Conservation (phyloP, 64 coral and sea anemone species). For the Catalaphyllia jardinei region DNA sequence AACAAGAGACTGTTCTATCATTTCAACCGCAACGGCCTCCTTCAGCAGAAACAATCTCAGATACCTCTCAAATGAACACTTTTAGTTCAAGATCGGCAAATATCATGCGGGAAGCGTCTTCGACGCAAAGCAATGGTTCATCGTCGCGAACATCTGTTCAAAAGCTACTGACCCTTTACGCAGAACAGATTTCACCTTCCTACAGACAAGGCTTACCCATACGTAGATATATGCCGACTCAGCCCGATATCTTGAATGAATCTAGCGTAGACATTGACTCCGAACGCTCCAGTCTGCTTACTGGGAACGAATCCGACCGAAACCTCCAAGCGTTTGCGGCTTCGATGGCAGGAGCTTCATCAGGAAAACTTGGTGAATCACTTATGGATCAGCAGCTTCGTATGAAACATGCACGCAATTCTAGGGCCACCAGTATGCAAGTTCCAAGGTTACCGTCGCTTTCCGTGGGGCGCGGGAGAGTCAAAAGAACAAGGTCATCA, state of each 20-base stretch:
- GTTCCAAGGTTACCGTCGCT: constrained; percentile 49
- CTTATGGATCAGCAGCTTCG: constrained; percentile 67
- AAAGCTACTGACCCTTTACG: constrained; percentile 60
- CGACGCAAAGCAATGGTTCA: no score
- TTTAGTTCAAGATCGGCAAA: background rate
- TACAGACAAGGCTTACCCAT: constrained; percentile 63
- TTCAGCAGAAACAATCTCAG: background rate
- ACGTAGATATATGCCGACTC: constrained; percentile 40
- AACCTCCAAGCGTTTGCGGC: constrained; percentile 20
- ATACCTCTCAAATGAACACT: background rate
- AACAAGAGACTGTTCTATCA: background rate
- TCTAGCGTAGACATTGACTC: background rate
- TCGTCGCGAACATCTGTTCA: constrained; percentile 29
- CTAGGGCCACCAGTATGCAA: constrained; percentile 78
- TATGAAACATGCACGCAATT: constrained; percentile 41
- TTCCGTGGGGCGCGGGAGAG: background rate
- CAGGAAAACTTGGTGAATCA: constrained; percentile 45
- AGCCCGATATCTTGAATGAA: background rate
- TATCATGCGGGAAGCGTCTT: background rate
- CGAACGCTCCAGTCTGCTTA: constrained; percentile 26
- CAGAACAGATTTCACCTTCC: constrained; percentile 64
- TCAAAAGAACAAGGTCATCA: constrained; percentile 22
- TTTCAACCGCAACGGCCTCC: background rate
- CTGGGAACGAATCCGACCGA: constrained; percentile 5
- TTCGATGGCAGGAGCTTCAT: constrained; percentile 23